A percentile compares a stretch with the other conserved stretches of the same genome.
These are phyloP conservation scores for Perca flavescens DNA, from an alignment of 2,113 vertebrate species.

Conservation along the genomic window DNA sequence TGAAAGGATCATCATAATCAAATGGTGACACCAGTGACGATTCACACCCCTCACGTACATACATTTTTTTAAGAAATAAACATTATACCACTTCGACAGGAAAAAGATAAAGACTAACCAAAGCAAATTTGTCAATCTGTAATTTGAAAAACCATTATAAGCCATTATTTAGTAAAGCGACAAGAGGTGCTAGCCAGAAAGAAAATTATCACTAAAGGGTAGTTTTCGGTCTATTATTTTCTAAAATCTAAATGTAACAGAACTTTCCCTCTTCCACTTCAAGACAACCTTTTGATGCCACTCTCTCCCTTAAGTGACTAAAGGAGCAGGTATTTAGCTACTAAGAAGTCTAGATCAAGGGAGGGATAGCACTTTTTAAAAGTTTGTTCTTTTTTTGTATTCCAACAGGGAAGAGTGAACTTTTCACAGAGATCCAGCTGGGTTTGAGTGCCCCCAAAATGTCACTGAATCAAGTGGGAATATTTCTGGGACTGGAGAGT, in stretches of 20 bases:
- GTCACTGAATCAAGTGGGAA: slow-evolving; percentile 11
- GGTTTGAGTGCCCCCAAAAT: slow-evolving; percentile 34
- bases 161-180: neutral
- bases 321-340: slow-evolving; percentile 7
- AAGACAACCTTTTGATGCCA: slow-evolving; percentile 33
- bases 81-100: neutral
- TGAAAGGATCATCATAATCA: too few species aligned
- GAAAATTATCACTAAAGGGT: slow-evolving; percentile 1
- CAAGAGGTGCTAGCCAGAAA: neutral
- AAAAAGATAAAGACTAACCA: neutral
- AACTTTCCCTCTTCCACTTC: neutral
- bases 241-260: slow-evolving; percentile 12
- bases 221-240: neutral
- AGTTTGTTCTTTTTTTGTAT: neutral
- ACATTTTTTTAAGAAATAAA: neutral
- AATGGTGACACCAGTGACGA: too few species aligned
- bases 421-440: slow-evolving; percentile 1
- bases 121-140: neutral
- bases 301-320: neutral
- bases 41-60: too few species aligned
- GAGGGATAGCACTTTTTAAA: slow-evolving; percentile 5
- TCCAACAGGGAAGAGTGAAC: slow-evolving; percentile 1
- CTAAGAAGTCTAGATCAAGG: slow-evolving; percentile 27
- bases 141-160: neutral
- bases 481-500: neutral